Evolutionary conservation across 37 sponge, comb jelly and placozoan species (phyloP).

Genomic region (Mnemiopsis leidyi): DNA sequence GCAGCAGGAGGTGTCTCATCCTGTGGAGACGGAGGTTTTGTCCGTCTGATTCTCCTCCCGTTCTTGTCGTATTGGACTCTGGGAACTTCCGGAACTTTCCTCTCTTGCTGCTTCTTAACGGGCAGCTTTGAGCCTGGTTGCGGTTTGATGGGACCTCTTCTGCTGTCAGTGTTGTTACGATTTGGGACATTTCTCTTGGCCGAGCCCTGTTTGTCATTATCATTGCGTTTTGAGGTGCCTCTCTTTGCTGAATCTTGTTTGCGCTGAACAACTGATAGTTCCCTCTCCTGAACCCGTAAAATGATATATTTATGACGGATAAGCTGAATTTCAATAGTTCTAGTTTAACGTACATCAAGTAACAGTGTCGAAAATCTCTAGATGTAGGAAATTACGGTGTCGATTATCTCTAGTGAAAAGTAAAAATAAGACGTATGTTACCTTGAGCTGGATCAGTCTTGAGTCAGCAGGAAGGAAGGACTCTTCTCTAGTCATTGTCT

Average conservation of each 20-base stretch:
- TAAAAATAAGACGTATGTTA: not conserved
- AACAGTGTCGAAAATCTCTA: too few relatives aligned
- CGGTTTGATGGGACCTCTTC: not conserved
- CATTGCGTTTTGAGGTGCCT: too few relatives aligned
- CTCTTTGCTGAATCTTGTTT: too few relatives aligned
- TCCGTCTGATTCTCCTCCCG: constrained; percentile 28
- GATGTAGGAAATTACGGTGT: too few relatives aligned
- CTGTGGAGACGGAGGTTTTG: not conserved
- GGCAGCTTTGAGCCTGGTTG: not conserved
- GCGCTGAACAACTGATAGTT: not conserved
- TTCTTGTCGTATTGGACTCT: constrained; percentile 23
- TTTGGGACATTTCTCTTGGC: too few relatives aligned
- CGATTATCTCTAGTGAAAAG: not conserved
- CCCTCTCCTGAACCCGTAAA: constrained; percentile 23
- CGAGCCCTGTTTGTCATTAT: too few relatives aligned
- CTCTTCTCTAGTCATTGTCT: constrained; percentile 25
- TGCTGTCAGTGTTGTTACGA: not conserved
- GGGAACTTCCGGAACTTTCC: not conserved
- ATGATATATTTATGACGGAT: too few relatives aligned
- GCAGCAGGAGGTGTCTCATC: not conserved
- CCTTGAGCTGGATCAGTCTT: constrained; percentile 57
- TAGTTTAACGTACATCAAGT: too few relatives aligned
- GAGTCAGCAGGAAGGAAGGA: not conserved
- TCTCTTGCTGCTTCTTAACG: not conserved
- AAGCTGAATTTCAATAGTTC: too few relatives aligned